Evolutionary conservation across 2,888 invertebrate species (phyloP), one percentile per base, ranked within the genome.

Genomic region (Caenorhabditis macrosperma): DNA sequence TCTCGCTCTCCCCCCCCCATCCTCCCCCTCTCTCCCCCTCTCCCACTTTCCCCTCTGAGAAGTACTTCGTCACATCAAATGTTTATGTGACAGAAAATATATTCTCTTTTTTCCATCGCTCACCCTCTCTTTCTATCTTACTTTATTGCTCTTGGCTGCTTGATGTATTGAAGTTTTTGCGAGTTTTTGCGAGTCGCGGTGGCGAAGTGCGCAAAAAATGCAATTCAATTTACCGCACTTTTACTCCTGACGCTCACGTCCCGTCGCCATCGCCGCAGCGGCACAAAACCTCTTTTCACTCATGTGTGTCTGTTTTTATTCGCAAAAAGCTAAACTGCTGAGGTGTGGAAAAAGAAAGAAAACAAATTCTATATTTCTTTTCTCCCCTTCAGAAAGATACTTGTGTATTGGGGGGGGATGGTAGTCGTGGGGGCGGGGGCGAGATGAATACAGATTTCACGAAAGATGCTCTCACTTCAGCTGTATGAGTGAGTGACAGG

Each of bases 211-310:
- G 63, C 50, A 63, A 48, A 57, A 50, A 54, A 64, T 61, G 55
- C 63, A 77, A 78, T 78, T 78, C 63, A 72, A 78, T 78, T 78
- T 78, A 67, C 61, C 78, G 78, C 71, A 78, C 78, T 78, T 67
- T 78, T 66, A 64, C 55, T 33, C 57, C 28, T 60, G 63, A 63
- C 64, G 55, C 44, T 20, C n/a, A n/a, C n/a, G n/a, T 22, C 20
- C 57, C 41, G 38, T 24, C n/a, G 44, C 44, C 3, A 20, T n/a
- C n/a, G n/a, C 44, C 44, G 44, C 59, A 17, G 24, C 20, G 24
- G 20, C 33, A 54, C 35, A n/a, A 17, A 55, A 41, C 38, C 60
- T 41, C 17, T 33, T 71, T 61, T 46, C 30, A 48, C 20, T 61
- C 30, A 4, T 17, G 20, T 67, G 30, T 46, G 10, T 68, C 9